Evolutionary conservation across 92 coral and sea anemone genomes (phyloP), one percentile per base, ranked within the genome.

Genomic region (Palythoa caribaeorum): DNA sequence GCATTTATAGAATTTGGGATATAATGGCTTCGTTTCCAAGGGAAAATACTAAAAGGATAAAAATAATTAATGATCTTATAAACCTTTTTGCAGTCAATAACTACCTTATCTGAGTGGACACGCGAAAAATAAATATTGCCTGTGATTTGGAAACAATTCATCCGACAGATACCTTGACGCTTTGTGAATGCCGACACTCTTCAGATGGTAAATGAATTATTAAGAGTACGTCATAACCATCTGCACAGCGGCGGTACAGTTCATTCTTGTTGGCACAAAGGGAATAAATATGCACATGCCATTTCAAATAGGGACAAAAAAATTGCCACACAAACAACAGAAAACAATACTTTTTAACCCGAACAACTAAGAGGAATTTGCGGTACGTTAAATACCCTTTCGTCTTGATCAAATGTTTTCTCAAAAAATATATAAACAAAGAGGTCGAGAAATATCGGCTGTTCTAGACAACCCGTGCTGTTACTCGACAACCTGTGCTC

Each of bases 81-180:
- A 35, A 44, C 52, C 28, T 14, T 65, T 66, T 66, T 69, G n/a
- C 20, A 63, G 86, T 20, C 44, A 81, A 68, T 81, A 37, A 51
- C 86, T 69, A 48, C 19, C 71, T 65, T 71, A 28, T 44, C 76
- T 36, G 74, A 63, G 73, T 48, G 15, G 86, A 81, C 86, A 81
- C 86, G 28, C 86, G 76, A 81, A 65, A 81, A 81, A 81, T 21
- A 81, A 81, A 81, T 81, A 81, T 81, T 47, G 86, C 47, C 86
- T 66, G 76, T 81, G 86, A 66, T 66, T 80, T 63, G 85, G 85
- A 80, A 80, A 44, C 86, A 65, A 81, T 81, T 81, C 75, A 80
- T 77, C 76, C 76, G 86, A 81, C 74, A 81, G 86, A 81, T 48
- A 44, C 28, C 74, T 66, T 81, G 12, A 74, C 74, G 76, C 86